Evolutionary conservation across 64 coral and sea anemone genomes (phyloP).

Genomic region (Exaiptasia diaphana): DNA sequence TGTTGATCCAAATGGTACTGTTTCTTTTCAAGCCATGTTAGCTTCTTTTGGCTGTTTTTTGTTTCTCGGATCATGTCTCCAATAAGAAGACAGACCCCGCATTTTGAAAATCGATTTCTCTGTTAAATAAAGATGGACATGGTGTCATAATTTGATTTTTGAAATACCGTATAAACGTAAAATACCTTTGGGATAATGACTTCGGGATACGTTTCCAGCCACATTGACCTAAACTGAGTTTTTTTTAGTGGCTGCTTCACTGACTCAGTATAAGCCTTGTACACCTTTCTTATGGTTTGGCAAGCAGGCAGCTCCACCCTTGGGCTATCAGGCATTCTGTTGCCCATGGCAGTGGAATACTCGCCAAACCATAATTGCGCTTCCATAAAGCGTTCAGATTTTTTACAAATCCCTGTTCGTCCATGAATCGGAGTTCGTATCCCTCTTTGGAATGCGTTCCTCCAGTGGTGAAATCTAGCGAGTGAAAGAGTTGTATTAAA

Average conservation of each 20-base stretch:
- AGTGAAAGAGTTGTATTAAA: no score
- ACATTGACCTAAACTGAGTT: slow-evolving; percentile 33
- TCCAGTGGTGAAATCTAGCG: slow-evolving; percentile 34
- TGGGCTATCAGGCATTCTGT: slow-evolving; percentile 43
- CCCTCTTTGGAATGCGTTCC: background rate
- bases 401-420: background rate
- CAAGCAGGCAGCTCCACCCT: slow-evolving; percentile 41
- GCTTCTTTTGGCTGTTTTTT: background rate
- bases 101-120: slow-evolving; percentile 49
- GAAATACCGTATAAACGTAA: no score
- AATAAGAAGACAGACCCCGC: slow-evolving; percentile 39
- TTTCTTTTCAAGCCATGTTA: slow-evolving; percentile 34
- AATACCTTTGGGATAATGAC: slow-evolving; percentile 48
- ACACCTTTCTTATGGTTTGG: slow-evolving; percentile 17
- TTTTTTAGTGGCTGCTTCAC: background rate
- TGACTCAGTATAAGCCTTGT: slow-evolving; percentile 2
- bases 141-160: no score
- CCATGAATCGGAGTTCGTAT: background rate
- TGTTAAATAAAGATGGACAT: no score
- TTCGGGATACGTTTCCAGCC: background rate
- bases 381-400: background rate
- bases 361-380: slow-evolving; percentile 52
- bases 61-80: slow-evolving; percentile 3
- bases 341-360: slow-evolving; percentile 2
- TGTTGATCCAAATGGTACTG: slow-evolving; percentile 59